Evolutionary conservation across 2,888 invertebrate genomes (phyloP).

Genomic region (Ceriagrion tenellum): DNA sequence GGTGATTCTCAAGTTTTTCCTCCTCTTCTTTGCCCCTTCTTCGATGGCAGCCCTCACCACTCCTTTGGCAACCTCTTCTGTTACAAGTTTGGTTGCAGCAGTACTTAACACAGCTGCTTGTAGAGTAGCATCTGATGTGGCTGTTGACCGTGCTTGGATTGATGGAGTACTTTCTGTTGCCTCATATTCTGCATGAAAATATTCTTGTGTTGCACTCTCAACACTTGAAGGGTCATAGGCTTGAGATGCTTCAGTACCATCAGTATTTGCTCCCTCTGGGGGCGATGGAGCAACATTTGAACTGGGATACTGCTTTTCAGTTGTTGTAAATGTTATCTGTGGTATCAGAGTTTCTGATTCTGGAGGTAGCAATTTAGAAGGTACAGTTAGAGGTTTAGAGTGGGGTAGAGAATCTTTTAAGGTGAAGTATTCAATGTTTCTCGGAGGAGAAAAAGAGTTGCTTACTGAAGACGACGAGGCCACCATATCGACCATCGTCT

Average conservation of each 20-base stretch:
- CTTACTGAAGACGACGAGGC: constrained; percentile 12
- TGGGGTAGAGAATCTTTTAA: constrained; percentile 11
- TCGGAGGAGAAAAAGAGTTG: neutral
- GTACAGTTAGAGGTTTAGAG: neutral
- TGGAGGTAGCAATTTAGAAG: neutral
- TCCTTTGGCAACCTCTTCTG: constrained; percentile 45
- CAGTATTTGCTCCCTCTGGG: neutral
- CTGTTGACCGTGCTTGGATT: neutral
- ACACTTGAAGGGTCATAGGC: neutral
- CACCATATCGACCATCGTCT: neutral
- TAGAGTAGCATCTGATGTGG: constrained; percentile 30
- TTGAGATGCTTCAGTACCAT: neutral
- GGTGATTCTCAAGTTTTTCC: constrained; percentile 19
- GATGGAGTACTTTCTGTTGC: neutral
- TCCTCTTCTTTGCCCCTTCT: constrained; percentile 9
- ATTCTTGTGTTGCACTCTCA: constrained; percentile 5
- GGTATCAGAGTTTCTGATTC: neutral
- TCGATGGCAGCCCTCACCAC: constrained; percentile 13
- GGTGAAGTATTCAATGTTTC: constrained; percentile 49
- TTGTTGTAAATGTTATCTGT: constrained; percentile 51
- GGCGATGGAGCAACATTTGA: neutral
- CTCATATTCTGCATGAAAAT: neutral
- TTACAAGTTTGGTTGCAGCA: constrained; percentile 32
- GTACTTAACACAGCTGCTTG: neutral
- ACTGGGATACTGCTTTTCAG: neutral